These are phyloP conservation scores for Cordilura impudica DNA, from an alignment of 2,888 invertebrate genomes.

Conservation along the genomic window DNA sequence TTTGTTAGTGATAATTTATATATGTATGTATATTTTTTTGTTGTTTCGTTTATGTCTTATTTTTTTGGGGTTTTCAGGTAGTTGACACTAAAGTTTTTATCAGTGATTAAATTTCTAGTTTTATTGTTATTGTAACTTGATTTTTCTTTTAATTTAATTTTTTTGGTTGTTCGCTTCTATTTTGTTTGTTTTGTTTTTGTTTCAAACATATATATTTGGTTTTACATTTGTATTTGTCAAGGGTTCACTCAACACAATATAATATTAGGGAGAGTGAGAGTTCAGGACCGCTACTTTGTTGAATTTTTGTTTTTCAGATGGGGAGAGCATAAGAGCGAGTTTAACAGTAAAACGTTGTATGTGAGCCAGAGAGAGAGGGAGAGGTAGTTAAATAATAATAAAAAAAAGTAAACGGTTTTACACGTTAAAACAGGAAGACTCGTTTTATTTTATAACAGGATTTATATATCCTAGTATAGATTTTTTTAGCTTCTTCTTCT, in stretches of 20 bases:
- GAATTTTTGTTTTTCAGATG: not conserved
- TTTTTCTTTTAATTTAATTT: conserved; percentile 1
- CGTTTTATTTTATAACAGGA: conserved; percentile 62
- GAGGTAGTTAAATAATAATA: conserved; percentile 51
- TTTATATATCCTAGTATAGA: conserved; percentile 62
- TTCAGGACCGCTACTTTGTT: not conserved
- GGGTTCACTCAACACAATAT: conserved; percentile 21
- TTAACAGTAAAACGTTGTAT: no score
- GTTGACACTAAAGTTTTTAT: not conserved
- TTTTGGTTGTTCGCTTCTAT: not conserved
- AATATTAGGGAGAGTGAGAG: not conserved
- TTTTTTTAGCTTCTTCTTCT: conserved; percentile 53
- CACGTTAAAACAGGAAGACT: conserved; percentile 61
- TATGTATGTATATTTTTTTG: not conserved
- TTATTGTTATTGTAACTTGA: not conserved
- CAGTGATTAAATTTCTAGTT: not conserved
- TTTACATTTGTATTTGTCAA: conserved; percentile 26
- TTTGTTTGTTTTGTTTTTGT: not conserved
- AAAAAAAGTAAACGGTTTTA: conserved; percentile 55
- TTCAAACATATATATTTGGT: not conserved
- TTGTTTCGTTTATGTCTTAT: not conserved
- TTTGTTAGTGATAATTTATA: not conserved
- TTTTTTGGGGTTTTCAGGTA: not conserved
- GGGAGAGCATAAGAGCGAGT: conserved; percentile 1
- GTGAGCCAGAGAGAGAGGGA: conserved; percentile 16